These are phyloP conservation scores for Catajapyx aquilonaris DNA, from an alignment of 1,140 invertebrate genomes.

Conservation along the genomic window DNA sequence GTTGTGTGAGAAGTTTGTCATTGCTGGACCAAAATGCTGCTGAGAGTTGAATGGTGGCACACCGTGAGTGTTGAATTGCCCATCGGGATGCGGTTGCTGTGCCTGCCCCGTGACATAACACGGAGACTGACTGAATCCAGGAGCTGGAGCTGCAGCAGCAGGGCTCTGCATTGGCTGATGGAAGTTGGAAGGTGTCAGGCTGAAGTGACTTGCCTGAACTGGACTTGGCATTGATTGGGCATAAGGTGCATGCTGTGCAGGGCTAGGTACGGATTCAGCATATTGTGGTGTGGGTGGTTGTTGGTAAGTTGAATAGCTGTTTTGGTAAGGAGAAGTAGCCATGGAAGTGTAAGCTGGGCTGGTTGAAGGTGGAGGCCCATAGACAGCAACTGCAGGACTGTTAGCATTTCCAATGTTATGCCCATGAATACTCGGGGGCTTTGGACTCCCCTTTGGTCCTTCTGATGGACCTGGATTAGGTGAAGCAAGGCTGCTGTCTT, in stretches of 20 bases:
- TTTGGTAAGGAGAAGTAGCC: too few relatives aligned
- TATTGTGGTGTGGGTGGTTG: slow-evolving; percentile 1
- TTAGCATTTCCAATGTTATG: too few relatives aligned
- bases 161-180: slow-evolving; percentile 33
- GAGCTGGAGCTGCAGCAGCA: slow-evolving; percentile 31
- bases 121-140: slow-evolving; percentile 24
- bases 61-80: slow-evolving; percentile 1
- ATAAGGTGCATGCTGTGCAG: slow-evolving; percentile 11
- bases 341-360: too few relatives aligned
- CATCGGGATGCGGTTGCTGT: slow-evolving; percentile 22
- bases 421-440: too few relatives aligned
- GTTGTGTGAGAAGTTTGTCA: background rate
- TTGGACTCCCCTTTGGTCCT: too few relatives aligned
- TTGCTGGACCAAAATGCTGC: slow-evolving; percentile 9
- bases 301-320: background rate
- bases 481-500: too few relatives aligned
- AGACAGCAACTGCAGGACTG: too few relatives aligned
- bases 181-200: too few relatives aligned
- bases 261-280: slow-evolving; percentile 13
- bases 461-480: too few relatives aligned
- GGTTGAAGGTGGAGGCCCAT: background rate
- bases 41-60: too few relatives aligned
- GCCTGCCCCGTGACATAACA: slow-evolving; percentile 19
- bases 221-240: slow-evolving; percentile 1
- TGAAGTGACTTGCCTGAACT: slow-evolving; percentile 1